Conservation (phyloP, 2,888 invertebrate species). For the Eilema caniola region DNA sequence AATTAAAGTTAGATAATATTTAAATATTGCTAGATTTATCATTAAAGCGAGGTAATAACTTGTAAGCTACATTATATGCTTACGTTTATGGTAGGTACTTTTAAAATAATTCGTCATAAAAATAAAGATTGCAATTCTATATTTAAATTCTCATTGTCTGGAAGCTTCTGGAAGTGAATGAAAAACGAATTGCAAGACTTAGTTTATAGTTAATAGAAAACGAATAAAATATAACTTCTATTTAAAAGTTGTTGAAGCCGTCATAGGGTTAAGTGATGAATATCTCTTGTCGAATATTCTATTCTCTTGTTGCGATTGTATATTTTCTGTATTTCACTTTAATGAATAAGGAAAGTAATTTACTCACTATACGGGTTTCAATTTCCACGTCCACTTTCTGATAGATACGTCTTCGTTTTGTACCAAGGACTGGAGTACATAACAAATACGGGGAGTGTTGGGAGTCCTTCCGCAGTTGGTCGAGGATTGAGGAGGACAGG, state of each 20-base stretch:
- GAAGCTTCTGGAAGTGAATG: no score
- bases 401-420: constrained; percentile 89
- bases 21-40: background rate
- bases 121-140: background rate
- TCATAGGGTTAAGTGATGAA: background rate
- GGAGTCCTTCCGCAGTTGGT: constrained; percentile 88
- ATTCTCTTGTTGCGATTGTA: background rate
- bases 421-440: constrained; percentile 93
- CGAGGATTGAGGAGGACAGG: constrained; percentile 88
- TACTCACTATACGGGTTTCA: constrained; percentile 95
- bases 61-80: background rate
- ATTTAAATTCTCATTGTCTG: background rate
- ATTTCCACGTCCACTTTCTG: constrained; percentile 93
- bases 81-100: background rate
- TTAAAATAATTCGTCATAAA: background rate
- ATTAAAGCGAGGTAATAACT: constrained; percentile 7
- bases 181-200: no score
- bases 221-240: background rate
- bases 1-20: background rate
- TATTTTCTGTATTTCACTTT: constrained; percentile 19
- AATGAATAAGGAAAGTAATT: constrained; percentile 25
- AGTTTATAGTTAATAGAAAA: no score
- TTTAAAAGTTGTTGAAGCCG: background rate
- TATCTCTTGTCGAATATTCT: background rate
- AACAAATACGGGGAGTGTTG: constrained; percentile 91